phyloP scores from a whole-genome alignment of 2,113 vertebrate species.

The Grammomys surdaster region DNA sequence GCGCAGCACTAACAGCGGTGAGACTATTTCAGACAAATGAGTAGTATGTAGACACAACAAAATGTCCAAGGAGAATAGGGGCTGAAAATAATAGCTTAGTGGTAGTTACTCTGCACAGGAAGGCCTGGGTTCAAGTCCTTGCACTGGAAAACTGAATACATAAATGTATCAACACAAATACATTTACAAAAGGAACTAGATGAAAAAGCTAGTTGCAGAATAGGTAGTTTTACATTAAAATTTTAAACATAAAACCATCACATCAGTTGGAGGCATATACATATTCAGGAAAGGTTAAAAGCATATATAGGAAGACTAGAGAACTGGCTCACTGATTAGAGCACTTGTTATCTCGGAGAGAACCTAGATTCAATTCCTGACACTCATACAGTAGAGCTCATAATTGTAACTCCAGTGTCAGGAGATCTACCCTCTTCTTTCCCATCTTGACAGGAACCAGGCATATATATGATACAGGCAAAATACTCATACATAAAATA shows the following conservation, averaged over 20 bases:
- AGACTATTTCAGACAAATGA: constrained; percentile 29
- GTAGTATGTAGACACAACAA: background rate
- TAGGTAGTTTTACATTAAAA: constrained; percentile 8
- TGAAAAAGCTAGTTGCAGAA: background rate
- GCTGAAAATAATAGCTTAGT: no score
- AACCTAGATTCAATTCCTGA: background rate
- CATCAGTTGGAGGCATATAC: background rate
- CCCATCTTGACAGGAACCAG: background rate
- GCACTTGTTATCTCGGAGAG: background rate
- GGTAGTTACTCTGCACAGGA: background rate
- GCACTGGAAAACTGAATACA: background rate
- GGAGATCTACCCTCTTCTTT: background rate
- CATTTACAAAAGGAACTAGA: background rate
- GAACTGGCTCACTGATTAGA: background rate
- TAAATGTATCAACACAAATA: background rate
- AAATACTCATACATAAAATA: background rate
- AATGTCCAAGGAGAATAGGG: background rate
- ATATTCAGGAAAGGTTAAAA: background rate
- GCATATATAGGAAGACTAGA: background rate
- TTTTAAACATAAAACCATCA: constrained; percentile 42
- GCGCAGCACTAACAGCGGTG: background rate
- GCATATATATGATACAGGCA: background rate
- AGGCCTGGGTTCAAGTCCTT: background rate
- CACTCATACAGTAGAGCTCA: background rate
- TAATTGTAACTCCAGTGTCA: background rate